Conservation (phyloP, 2,797 vertebrate genomes). For the Pelobates cultripes region DNA sequence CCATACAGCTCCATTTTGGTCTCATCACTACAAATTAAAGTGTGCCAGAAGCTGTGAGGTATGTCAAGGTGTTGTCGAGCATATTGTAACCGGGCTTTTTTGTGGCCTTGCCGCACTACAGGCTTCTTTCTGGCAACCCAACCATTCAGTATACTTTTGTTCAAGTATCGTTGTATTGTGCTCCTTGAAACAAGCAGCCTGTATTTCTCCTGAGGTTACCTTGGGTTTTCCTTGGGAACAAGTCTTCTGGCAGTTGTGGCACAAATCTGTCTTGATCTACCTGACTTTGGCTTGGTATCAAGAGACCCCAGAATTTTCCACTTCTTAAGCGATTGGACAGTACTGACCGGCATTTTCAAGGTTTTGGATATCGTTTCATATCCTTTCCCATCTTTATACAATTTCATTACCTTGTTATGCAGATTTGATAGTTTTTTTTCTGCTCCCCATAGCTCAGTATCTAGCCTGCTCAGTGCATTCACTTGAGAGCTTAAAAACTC, state of each 20-base stretch:
- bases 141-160: background rate
- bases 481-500: background rate
- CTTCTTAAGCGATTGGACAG: no score
- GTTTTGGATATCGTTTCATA: no score
- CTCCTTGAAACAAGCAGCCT: background rate
- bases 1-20: background rate
- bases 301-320: no score
- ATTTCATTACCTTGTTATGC: no score
- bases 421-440: no score
- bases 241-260: no score
- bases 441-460: no score
- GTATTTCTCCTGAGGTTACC: background rate
- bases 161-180: background rate
- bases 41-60: slow-evolving; percentile 6
- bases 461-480: background rate
- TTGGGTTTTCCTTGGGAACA: background rate
- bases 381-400: no score
- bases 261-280: no score
- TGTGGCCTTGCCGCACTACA: background rate
- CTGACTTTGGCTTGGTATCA: no score
- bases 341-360: no score
- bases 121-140: background rate
- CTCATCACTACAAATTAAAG: background rate
- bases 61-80: background rate
- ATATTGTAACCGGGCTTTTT: background rate